These are phyloP conservation scores for Aphidius colemani DNA, from an alignment of 2,888 invertebrate genomes.

Conservation along the genomic window DNA sequence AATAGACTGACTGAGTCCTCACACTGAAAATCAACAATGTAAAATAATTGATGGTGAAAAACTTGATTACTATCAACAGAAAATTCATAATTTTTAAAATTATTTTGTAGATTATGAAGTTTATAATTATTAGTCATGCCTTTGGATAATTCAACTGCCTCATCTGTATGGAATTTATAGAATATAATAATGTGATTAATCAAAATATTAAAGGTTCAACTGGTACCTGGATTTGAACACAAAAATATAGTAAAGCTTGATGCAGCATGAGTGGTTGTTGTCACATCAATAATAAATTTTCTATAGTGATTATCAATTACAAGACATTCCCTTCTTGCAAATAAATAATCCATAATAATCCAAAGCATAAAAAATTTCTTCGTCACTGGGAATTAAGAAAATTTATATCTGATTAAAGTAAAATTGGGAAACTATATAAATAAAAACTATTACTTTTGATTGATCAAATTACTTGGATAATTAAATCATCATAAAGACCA, in stretches of 20 bases:
- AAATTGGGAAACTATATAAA: too few species aligned
- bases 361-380: too few species aligned
- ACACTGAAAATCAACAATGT: conserved; percentile 45
- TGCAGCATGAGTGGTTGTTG: conserved; percentile 34
- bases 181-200: not conserved
- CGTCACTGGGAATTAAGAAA: too few species aligned
- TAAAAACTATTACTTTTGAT: too few species aligned
- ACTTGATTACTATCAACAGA: not conserved
- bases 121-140: conserved; percentile 38
- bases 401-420: too few species aligned
- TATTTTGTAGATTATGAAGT: conserved; percentile 30
- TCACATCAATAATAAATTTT: conserved; percentile 36
- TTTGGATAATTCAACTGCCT: conserved; percentile 36
- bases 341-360: too few species aligned
- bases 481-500: too few species aligned
- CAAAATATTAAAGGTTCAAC: not conserved
- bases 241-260: conserved; percentile 37
- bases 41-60: conserved; percentile 35
- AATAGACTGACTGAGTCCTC: conserved; percentile 37
- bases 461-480: too few species aligned
- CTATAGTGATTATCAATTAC: too few species aligned
- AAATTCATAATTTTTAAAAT: conserved; percentile 19
- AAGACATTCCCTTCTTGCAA: too few species aligned
- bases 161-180: conserved; percentile 35
- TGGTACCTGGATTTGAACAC: conserved; percentile 37